These are phyloP conservation scores for Bombycilla garrulus DNA, from an alignment of 2,113 vertebrate genomes.

Conservation along the genomic window DNA sequence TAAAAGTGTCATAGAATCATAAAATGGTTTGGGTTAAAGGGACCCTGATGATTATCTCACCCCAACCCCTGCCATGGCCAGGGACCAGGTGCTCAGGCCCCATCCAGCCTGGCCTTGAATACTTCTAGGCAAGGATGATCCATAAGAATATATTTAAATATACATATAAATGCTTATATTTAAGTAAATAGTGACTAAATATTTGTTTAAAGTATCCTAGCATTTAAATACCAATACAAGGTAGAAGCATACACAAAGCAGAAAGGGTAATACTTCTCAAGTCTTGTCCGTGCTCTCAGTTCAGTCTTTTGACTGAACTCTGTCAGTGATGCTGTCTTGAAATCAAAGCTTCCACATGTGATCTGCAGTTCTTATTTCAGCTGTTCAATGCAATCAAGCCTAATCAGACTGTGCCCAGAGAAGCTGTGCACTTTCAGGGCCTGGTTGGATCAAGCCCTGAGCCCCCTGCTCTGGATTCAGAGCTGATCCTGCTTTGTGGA, in stretches of 20 bases:
- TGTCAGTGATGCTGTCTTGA: neutral
- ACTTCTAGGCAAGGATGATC: neutral
- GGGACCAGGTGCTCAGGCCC: neutral
- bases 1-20: neutral
- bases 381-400: neutral
- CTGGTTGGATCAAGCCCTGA: neutral
- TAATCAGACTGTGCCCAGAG: neutral
- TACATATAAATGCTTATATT: neutral
- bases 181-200: neutral
- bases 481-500: neutral
- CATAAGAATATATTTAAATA: neutral
- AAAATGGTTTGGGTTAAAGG: neutral
- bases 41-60: neutral
- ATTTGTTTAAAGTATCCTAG: neutral
- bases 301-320: neutral
- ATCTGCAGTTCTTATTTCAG: neutral
- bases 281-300: neutral
- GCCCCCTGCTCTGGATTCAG: neutral
- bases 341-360: neutral
- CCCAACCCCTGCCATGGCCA: neutral
- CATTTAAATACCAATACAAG: neutral
- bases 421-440: neutral
- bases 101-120: neutral
- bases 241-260: no score
- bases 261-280: neutral